phyloP scores from a whole-genome alignment of 2,113 vertebrate species.

The sheep (Ovis aries) region DNA sequence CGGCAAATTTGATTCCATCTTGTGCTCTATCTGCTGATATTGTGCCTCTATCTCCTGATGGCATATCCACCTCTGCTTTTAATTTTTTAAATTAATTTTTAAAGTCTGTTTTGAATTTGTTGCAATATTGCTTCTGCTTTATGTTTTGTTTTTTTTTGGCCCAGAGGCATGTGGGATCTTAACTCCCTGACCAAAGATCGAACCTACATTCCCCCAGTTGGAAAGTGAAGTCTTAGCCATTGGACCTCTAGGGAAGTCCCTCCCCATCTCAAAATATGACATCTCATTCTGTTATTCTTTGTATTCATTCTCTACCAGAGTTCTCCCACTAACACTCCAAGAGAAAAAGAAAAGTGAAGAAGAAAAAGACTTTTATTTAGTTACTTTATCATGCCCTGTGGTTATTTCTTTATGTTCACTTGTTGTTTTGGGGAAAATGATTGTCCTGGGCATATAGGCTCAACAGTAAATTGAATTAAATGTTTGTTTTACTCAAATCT shows the following conservation, averaged over 20 bases:
- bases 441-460: background rate
- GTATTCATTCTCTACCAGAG: background rate
- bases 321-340: background rate
- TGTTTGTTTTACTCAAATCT: conserved; percentile 27
- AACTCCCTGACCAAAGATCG: background rate
- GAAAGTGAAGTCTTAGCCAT: background rate
- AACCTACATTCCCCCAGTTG: background rate
- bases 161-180: background rate
- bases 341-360: background rate
- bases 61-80: background rate
- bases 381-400: background rate
- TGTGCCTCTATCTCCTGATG: background rate
- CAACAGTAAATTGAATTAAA: background rate
- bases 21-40: background rate
- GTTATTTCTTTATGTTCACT: background rate
- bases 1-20: background rate
- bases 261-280: background rate
- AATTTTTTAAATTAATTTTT: background rate
- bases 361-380: background rate
- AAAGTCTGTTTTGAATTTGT: background rate
- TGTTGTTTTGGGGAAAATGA: background rate
- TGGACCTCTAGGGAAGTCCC: background rate
- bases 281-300: background rate
- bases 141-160: background rate
- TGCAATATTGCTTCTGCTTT: background rate